Evolutionary conservation across 2,113 vertebrate genomes (phyloP).

Genomic region (Cepphus grylle): DNA sequence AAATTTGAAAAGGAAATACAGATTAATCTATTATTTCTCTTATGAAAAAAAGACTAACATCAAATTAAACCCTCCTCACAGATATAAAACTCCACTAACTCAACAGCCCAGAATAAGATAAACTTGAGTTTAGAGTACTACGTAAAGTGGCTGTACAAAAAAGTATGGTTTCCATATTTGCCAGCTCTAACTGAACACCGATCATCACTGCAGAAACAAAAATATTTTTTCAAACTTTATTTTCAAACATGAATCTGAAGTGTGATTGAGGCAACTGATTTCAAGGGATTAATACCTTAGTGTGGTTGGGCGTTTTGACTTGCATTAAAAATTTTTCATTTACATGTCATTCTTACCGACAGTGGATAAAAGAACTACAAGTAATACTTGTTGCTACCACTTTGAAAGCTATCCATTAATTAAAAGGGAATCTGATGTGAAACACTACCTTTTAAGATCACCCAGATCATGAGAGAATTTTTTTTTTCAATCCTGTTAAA

Average conservation of each 20-base stretch:
- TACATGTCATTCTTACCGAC: background rate
- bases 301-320: background rate
- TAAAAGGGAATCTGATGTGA: background rate
- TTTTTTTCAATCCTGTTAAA: background rate
- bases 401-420: background rate
- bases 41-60: background rate
- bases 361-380: background rate
- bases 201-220: background rate
- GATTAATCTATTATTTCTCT: background rate
- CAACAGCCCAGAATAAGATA: background rate
- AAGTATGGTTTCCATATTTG: background rate
- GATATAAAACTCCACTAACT: background rate
- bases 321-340: background rate
- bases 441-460: background rate
- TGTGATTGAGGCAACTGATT: background rate
- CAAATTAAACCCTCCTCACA: background rate
- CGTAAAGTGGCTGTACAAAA: background rate
- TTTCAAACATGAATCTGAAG: background rate
- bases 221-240: background rate
- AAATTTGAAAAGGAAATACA: background rate
- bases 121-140: background rate
- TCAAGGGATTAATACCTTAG: background rate
- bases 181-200: background rate
- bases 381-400: background rate
- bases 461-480: background rate